These are phyloP conservation scores for Agapetus fuscipes DNA, from an alignment of 2,888 invertebrate species.

Conservation along the genomic window DNA sequence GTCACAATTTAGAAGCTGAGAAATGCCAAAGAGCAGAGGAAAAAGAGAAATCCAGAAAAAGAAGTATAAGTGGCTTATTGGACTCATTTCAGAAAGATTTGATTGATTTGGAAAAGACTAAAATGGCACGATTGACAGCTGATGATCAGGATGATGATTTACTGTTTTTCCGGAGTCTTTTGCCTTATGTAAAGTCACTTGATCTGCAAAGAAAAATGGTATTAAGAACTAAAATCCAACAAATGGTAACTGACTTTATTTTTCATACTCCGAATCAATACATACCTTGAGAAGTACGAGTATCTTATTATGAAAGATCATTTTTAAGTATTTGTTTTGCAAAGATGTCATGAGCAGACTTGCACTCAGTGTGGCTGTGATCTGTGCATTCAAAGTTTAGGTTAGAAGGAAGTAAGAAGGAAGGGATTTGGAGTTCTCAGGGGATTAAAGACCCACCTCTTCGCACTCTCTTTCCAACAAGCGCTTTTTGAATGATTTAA, in stretches of 20 bases:
- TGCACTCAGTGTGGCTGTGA: no score
- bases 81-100: conserved; percentile 1
- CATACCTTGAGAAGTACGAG: no score
- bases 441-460: no score
- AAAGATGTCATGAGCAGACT: no score
- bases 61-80: neutral
- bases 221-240: neutral
- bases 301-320: neutral
- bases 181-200: neutral
- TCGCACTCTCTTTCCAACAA: no score
- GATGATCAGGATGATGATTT: conserved; percentile 1
- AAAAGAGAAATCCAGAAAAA: neutral
- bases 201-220: neutral
- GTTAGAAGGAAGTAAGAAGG: no score
- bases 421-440: no score
- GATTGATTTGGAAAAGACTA: conserved; percentile 4
- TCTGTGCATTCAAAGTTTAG: no score
- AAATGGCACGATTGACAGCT: neutral
- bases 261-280: neutral
- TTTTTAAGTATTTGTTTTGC: no score
- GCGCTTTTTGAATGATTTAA: no score
- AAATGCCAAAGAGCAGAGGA: neutral
- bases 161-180: conserved; percentile 1
- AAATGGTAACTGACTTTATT: neutral
- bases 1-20: neutral